phyloP scores from a whole-genome alignment of 2,113 vertebrate species.

The Notiomystis cincta region DNA sequence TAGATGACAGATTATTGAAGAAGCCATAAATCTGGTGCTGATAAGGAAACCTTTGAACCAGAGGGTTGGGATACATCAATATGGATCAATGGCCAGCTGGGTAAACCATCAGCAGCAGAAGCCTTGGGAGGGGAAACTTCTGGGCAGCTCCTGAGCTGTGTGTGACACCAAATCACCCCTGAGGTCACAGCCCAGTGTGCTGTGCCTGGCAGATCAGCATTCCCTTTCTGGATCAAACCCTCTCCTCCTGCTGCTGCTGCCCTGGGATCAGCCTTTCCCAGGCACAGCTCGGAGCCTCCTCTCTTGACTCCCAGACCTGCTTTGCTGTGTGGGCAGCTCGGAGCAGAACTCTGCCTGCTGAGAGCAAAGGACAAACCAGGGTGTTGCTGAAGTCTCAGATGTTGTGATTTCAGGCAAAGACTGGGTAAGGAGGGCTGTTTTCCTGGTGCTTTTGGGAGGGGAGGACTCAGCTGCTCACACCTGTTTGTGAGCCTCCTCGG shows the following conservation, averaged over 20 bases:
- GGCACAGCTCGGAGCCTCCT: not conserved
- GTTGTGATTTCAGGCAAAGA: rapidly evolving
- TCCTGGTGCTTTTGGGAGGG: not conserved
- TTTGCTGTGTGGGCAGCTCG: not conserved
- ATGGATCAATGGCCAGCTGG: not conserved
- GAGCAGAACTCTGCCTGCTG: not conserved
- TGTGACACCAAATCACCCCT: not conserved
- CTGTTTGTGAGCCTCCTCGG: not conserved
- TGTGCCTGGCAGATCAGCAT: not conserved
- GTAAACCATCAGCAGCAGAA: not conserved
- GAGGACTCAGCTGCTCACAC: not conserved
- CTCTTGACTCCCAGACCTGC: rapidly evolving
- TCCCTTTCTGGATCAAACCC: rapidly evolving
- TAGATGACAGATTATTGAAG: not conserved
- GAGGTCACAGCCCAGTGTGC: not conserved
- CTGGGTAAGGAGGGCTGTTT: not conserved
- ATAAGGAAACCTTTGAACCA: not conserved
- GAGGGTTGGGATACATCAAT: not conserved
- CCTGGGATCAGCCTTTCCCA: not conserved
- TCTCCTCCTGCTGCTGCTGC: not conserved
- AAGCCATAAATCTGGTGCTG: not conserved
- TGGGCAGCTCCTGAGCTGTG: not conserved
- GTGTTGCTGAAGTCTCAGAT: not conserved
- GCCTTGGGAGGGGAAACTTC: not conserved
- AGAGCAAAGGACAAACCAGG: rapidly evolving